Evolutionary conservation across 1,140 invertebrate genomes (phyloP), one percentile per base, ranked within the genome.

Genomic region (Cephus cinctus): DNA sequence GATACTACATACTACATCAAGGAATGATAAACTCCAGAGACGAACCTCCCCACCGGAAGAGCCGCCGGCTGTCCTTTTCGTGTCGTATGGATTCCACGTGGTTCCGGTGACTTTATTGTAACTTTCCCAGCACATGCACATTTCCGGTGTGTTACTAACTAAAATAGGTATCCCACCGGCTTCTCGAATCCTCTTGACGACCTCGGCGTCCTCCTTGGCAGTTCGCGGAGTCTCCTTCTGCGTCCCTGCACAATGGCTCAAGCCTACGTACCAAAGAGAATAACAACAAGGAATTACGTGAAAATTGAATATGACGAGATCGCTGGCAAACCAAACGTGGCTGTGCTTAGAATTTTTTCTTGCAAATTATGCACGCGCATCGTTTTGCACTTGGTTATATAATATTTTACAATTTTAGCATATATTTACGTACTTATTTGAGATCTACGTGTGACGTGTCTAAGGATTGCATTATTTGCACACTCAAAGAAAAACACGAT

Each of bases 101-200:
- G 83, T 76, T 0, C 96, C 96, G 39, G 88, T 90, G 0, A 95
- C 80, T 43, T 86, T 86, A 76, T 98, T 98, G 50, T 82, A 86
- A 0, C 88, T 91, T 71, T 98, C 94, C 84, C 88, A 94, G 71
- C 87, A 89, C 80, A 94, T 80, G 55, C 90, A 93, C n/a, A 94
- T 74, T 68, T 98, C 94, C 2, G 94, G 92, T 1, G 91, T 89
- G 70, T 96, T 98, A 12, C 92, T 95, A 0, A 93, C 85, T n/a
- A 85, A 81, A 8, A 96, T 68, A 3, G 88, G 85, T 54, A 98
- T 95, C 11, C 87, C 91, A n/a, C 95, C 92, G 25, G 89, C 86
- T 30, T 83, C 69, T 54, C 82, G 81, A 12, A 90, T 79, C 11
- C 81, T 74, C 18, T 69, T 73, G 0, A 96, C 85, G 6, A 83